phyloP scores from a whole-genome alignment of 2,888 invertebrate genomes.

The Dorcus hopei region DNA sequence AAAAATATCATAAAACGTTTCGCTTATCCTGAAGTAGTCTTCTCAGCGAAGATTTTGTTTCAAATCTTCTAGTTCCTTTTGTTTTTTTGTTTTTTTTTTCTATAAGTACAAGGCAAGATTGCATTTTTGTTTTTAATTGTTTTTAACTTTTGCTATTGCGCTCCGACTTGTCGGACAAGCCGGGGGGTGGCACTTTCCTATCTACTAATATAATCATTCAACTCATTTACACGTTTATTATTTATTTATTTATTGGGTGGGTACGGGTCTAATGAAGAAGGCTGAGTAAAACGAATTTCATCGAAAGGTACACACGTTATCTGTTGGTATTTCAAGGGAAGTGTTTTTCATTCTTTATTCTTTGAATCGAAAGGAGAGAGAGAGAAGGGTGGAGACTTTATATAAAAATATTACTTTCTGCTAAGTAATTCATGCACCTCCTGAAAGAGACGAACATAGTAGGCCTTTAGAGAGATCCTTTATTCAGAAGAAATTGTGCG shows the following conservation, averaged over 20 bases:
- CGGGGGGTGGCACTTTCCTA: no score
- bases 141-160: not conserved
- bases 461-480: slow-evolving; percentile 35
- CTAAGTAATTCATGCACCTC: slow-evolving; percentile 30
- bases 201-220: no score
- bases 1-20: slow-evolving; percentile 8
- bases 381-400: slow-evolving; percentile 20
- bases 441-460: slow-evolving; percentile 40
- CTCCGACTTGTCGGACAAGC: no score
- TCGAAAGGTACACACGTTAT: no score
- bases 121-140: slow-evolving; percentile 18
- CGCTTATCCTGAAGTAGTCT: slow-evolving; percentile 4
- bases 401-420: slow-evolving; percentile 35
- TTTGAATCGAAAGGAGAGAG: slow-evolving; percentile 10
- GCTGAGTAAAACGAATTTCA: no score
- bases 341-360: not conserved
- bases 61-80: not conserved
- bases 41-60: not conserved
- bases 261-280: no score
- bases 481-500: slow-evolving; percentile 4
- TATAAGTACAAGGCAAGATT: slow-evolving; percentile 33
- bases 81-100: slow-evolving; percentile 10
- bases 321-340: not conserved
- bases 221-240: not conserved
- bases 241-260: not conserved